Evolutionary conservation across 2,888 invertebrate species (phyloP).

Genomic region (Selenia dentaria): DNA sequence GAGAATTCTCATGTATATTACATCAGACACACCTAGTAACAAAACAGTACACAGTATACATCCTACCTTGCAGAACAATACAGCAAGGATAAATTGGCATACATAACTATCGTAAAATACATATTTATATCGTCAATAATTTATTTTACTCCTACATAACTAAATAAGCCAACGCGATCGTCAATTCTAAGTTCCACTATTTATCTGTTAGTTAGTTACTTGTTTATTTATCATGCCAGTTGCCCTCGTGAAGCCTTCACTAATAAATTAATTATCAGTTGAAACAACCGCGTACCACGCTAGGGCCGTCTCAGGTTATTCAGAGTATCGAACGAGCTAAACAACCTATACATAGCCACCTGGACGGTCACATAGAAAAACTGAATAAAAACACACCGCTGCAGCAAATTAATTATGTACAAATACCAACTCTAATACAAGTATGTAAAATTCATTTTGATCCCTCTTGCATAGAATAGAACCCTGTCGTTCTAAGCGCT

Average conservation of each 20-base stretch:
- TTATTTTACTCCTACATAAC: not conserved
- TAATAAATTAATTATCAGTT: slow-evolving; percentile 63
- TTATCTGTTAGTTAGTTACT: slow-evolving; percentile 14
- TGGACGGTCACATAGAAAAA: slow-evolving; percentile 83
- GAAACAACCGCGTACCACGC: slow-evolving; percentile 56
- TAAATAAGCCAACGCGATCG: slow-evolving; percentile 2
- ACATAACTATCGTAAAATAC: too few species aligned
- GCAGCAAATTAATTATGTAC: slow-evolving; percentile 33
- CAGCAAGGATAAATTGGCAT: too few species aligned
- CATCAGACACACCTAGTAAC: too few species aligned
- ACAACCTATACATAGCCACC: slow-evolving; percentile 83
- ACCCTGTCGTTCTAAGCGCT: slow-evolving; percentile 72
- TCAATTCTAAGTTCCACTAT: slow-evolving; percentile 9
- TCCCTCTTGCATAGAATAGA: slow-evolving; percentile 48
- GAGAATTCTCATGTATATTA: too few species aligned
- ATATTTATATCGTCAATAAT: too few species aligned
- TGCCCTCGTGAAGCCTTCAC: slow-evolving; percentile 61
- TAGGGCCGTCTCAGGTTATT: slow-evolving; percentile 64
- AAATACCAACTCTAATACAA: slow-evolving; percentile 54
- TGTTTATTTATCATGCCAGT: slow-evolving; percentile 27
- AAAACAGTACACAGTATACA: too few species aligned
- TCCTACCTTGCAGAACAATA: too few species aligned
- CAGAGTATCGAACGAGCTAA: slow-evolving; percentile 65
- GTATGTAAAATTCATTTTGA: slow-evolving; percentile 52
- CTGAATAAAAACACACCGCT: slow-evolving; percentile 53